Conservation (phyloP, 2,888 invertebrate species). For the Peribatodes rhomboidaria region DNA sequence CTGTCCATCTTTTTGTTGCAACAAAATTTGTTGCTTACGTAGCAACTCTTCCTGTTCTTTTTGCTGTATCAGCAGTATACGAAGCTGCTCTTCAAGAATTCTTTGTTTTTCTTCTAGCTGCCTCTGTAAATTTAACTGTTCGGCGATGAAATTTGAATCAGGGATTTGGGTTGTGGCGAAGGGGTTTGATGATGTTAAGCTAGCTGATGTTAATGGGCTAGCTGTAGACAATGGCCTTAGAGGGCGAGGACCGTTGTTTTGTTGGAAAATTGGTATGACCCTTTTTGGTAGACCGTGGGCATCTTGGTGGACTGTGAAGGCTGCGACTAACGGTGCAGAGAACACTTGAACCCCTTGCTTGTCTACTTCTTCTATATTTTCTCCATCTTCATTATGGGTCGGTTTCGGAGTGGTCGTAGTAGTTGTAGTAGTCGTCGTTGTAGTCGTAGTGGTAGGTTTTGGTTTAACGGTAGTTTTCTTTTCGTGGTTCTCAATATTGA, state of each 20-base stretch:
- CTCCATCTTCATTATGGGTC: slow-evolving; percentile 89
- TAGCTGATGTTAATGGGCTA: slow-evolving; percentile 55
- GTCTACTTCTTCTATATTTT: slow-evolving; percentile 89
- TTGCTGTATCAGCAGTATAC: slow-evolving; percentile 88
- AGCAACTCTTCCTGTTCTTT: slow-evolving; percentile 90
- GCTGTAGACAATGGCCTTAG: slow-evolving; percentile 57
- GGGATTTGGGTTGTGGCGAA: slow-evolving; percentile 47
- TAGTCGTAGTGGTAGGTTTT: slow-evolving; percentile 62
- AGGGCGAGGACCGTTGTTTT: slow-evolving; percentile 62
- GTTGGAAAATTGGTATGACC: slow-evolving; percentile 90
- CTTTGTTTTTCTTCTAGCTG: slow-evolving; percentile 89
- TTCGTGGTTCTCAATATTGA: slow-evolving; percentile 54
- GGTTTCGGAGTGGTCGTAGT: slow-evolving; percentile 88
- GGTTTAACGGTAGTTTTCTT: slow-evolving; percentile 58
- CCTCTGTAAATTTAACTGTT: slow-evolving; percentile 75
- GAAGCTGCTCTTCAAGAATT: slow-evolving; percentile 90
- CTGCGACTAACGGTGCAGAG: slow-evolving; percentile 93
- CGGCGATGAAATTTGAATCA: slow-evolving; percentile 66
- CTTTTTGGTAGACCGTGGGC: slow-evolving; percentile 92
- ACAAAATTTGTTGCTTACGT: slow-evolving; percentile 88
- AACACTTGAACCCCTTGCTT: slow-evolving; percentile 92
- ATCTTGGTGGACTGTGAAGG: slow-evolving; percentile 95
- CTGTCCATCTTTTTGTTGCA: slow-evolving; percentile 79
- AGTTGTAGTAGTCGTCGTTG: slow-evolving; percentile 78
- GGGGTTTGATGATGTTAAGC: slow-evolving; percentile 53